Conservation (phyloP, 2,888 invertebrate species). For the Conus canariensis region DNA sequence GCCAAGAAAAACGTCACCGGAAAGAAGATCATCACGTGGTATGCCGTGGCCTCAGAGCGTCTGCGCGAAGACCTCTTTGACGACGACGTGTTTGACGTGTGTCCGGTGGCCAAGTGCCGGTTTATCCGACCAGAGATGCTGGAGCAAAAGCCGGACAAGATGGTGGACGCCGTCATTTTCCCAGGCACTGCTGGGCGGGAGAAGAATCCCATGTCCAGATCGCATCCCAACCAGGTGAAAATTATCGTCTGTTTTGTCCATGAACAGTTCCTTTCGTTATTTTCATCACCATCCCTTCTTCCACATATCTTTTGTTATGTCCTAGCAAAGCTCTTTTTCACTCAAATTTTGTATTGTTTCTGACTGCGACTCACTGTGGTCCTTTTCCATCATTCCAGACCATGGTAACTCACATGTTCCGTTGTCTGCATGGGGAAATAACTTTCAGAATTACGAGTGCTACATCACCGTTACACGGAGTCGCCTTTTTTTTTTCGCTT, state of each 20-base stretch:
- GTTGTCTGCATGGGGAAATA: too few relatives aligned
- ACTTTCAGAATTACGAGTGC: too few relatives aligned
- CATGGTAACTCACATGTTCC: too few relatives aligned
- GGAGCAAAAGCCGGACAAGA: slow-evolving; percentile 22
- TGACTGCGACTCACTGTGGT: too few relatives aligned
- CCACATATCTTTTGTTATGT: background rate
- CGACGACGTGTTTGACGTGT: slow-evolving; percentile 32
- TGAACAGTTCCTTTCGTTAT: background rate
- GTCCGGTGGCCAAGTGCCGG: slow-evolving; percentile 33
- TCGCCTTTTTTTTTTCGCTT: too few relatives aligned
- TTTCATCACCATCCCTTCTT: background rate
- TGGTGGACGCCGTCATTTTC: slow-evolving; percentile 36
- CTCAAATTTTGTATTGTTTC: too few relatives aligned
- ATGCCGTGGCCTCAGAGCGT: slow-evolving; percentile 25
- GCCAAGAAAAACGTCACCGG: slow-evolving; percentile 23
- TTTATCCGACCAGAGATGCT: slow-evolving; percentile 29
- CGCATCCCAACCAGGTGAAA: slow-evolving; percentile 31
- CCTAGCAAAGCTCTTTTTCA: background rate
- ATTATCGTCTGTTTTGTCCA: background rate
- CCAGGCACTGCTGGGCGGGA: slow-evolving; percentile 26
- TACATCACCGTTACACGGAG: too few relatives aligned
- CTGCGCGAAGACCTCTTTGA: slow-evolving; percentile 41
- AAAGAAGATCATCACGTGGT: slow-evolving; percentile 44
- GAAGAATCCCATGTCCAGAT: background rate
- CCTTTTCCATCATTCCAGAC: too few relatives aligned